A percentile compares a stretch with the other conserved stretches of the same genome.
These are phyloP conservation scores for Drosophila ustulata DNA, from an alignment of 2,888 invertebrate genomes.

Conservation along the genomic window DNA sequence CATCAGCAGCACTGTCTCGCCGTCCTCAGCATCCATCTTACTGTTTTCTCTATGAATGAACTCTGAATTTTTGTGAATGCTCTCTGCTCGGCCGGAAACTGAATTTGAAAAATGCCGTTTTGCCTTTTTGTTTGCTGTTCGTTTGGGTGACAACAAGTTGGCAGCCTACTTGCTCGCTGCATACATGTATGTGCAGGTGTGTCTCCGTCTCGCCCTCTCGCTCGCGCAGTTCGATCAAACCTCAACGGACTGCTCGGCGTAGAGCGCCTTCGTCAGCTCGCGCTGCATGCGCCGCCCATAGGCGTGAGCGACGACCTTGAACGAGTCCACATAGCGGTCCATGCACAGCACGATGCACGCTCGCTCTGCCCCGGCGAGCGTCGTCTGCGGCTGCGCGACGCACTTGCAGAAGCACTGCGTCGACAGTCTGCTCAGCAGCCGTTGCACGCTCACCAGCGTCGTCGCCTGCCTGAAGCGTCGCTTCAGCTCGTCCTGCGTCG, in stretches of 20 bases:
- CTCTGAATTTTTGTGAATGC: conserved; percentile 3
- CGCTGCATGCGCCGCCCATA: conserved; percentile 19
- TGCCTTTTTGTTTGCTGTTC: not conserved
- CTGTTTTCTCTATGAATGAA: not conserved
- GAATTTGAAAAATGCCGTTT: not conserved
- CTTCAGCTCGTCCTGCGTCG: conserved; percentile 1
- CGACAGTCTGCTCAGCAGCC: conserved; percentile 24
- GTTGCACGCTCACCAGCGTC: not conserved
- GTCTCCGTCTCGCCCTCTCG: too few relatives aligned
- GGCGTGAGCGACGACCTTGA: conserved; percentile 28
- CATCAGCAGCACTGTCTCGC: conserved; percentile 87
- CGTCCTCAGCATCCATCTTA: conserved; percentile 23
- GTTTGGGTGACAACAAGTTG: not conserved
- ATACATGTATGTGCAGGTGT: too few relatives aligned
- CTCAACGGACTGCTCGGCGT: not conserved
- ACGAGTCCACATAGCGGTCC: conserved; percentile 37
- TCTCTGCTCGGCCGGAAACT: conserved; percentile 1
- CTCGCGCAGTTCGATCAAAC: not conserved
- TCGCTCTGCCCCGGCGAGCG: conserved; percentile 12
- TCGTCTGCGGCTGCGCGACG: conserved; percentile 13
- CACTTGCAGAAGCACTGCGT: conserved; percentile 36
- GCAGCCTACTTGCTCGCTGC: not conserved
- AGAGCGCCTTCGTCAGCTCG: conserved; percentile 6
- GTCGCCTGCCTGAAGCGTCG: conserved; percentile 3
- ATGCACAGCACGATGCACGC: conserved; percentile 30